Base-by-base conservation (phyloP, 2,888 invertebrate genomes). In the Apotomis capreana region DNA sequence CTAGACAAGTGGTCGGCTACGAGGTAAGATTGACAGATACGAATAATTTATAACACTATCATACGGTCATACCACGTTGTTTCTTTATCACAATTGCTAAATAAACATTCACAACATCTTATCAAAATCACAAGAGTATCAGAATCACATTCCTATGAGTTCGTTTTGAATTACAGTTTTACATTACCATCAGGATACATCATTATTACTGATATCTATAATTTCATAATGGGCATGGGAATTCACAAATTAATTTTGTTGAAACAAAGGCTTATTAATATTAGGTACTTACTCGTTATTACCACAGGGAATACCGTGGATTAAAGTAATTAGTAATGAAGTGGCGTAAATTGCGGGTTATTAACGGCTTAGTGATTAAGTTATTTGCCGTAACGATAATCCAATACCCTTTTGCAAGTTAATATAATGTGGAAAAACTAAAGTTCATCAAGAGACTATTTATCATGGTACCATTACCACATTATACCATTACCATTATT, bases 291-390 rank as follows among this genome's bases (percentile, higher is more conserved):
- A 40, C 6, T 44, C 15, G 4, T 55, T 57, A 57, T 57, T 57
- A 46, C 55, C 44, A 5, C 12, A 57, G 65, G 65, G 65, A 65
- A 65, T 65, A 44, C 55, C 55, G 26, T 36, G 36, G 36, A 65
- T 65, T 65, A 65, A 46, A 5, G 36, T 57, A 65, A 57, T 65
- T 46, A 65, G 57, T n/a, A 37, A 65, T 57, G 5, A 55, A 55
- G 46, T 55, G 55, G 44, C 55, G 26, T n/a, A 36, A 65, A 65
- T 55, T 44, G 55, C 40, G 40, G 44, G 26, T 12, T 3, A 44
- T 64, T 65, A 57, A 36, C 40, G 55, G n/a, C 26, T 46, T 46
- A 65, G 12, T 46, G 55, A 13, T 40, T 40, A 64, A 44, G 26
- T 26, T 26, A 26, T 44, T 15, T 46, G 55, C 26, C 55, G 15